These are phyloP conservation scores for Premnoplex brunnescens DNA, from an alignment of 2,797 vertebrate species.

Conservation along the genomic window DNA sequence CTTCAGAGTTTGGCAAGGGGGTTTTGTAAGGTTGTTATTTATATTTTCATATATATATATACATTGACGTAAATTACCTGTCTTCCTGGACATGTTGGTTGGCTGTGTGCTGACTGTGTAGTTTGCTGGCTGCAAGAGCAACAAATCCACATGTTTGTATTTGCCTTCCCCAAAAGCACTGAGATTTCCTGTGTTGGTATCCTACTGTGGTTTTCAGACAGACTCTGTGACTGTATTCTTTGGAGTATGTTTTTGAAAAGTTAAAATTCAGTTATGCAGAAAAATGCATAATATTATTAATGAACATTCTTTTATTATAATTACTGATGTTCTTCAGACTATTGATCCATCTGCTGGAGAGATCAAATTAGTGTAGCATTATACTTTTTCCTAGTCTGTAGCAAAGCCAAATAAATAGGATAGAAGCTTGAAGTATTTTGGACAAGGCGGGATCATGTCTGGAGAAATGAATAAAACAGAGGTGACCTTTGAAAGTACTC, in stretches of 20 bases:
- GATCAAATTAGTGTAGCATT: background rate
- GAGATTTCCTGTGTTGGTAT: background rate
- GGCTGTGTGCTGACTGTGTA: background rate
- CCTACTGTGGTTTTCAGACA: background rate
- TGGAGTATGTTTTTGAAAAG: background rate
- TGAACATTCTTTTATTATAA: background rate
- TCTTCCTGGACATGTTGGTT: background rate
- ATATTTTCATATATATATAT: background rate
- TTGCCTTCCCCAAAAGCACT: background rate
- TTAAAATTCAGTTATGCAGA: background rate
- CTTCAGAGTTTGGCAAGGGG: background rate
- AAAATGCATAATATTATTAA: background rate
- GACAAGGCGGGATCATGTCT: background rate
- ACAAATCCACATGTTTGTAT: background rate
- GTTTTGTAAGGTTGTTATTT: background rate
- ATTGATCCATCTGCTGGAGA: background rate
- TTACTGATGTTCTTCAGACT: background rate
- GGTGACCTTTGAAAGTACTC: conserved; percentile 52
- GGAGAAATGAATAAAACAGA: background rate
- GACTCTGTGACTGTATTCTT: background rate
- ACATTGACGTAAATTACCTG: background rate
- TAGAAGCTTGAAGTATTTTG: background rate
- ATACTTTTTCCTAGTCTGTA: background rate
- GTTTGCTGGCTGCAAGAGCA: background rate
- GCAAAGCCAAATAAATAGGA: background rate